phyloP scores from a whole-genome alignment of 1,140 invertebrate genomes.

The Drosophila erecta region DNA sequence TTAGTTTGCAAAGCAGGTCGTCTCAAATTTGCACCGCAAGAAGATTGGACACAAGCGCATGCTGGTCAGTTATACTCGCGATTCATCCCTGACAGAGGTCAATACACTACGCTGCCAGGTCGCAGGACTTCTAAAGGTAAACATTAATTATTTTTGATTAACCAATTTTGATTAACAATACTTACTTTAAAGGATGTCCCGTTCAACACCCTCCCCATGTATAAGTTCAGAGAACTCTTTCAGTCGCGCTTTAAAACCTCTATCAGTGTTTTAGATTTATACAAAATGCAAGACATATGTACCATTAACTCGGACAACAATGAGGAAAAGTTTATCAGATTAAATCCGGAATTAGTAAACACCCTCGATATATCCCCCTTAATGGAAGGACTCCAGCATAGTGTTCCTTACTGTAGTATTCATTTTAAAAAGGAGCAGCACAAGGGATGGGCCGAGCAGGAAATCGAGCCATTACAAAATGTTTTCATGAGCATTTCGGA shows the following conservation, averaged over 20 bases:
- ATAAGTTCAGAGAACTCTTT: conserved; percentile 94
- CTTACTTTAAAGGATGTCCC: conserved; percentile 87
- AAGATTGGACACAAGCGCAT: conserved; percentile 94
- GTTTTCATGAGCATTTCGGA: conserved; percentile 85
- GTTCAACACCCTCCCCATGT: conserved; percentile 90
- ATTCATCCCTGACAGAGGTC: conserved; percentile 87
- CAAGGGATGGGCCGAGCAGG: conserved; percentile 91
- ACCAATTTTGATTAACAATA: neutral
- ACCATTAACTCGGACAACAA: conserved; percentile 88
- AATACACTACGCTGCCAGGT: conserved; percentile 89
- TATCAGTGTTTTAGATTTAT: conserved; percentile 92
- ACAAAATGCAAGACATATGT: conserved; percentile 92
- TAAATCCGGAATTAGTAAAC: conserved; percentile 86
- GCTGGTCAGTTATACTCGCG: conserved; percentile 90
- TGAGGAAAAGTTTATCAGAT: conserved; percentile 89
- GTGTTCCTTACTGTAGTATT: conserved; percentile 88
- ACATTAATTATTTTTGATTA: neutral
- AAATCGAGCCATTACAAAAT: conserved; percentile 89
- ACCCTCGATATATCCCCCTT: conserved; percentile 74
- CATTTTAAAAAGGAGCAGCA: conserved; percentile 85
- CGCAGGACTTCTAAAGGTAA: conserved; percentile 87
- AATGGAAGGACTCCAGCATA: conserved; percentile 85
- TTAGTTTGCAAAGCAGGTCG: conserved; percentile 90
- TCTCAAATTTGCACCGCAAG: conserved; percentile 92
- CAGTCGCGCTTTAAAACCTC: conserved; percentile 92